Evolutionary conservation across 1,140 invertebrate species (phyloP).

Genomic region (Varroa destructor): DNA sequence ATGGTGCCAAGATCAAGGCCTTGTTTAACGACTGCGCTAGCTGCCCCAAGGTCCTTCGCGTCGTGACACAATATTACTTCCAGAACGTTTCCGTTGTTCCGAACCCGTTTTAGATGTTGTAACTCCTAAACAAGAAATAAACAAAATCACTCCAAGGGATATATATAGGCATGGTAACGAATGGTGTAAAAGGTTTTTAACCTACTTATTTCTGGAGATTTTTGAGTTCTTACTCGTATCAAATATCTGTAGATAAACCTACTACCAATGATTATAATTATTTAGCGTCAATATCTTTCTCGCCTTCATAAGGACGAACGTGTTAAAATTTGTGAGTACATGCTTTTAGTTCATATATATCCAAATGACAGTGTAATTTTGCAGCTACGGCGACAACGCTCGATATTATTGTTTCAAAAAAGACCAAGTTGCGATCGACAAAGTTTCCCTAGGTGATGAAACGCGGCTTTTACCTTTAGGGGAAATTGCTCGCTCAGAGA

Average conservation of each 20-base stretch:
- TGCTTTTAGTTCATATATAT: too few species aligned
- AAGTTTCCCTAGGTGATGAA: too few species aligned
- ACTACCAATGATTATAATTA: not conserved
- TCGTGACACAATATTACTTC: not conserved
- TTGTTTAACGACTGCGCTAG: not conserved
- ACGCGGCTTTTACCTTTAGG: not conserved
- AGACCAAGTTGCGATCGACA: too few species aligned
- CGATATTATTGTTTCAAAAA: too few species aligned
- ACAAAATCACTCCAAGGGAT: too few species aligned
- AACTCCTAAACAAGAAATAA: not conserved
- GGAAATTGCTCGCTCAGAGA: not conserved
- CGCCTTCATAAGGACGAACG: not conserved
- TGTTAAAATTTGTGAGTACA: too few species aligned
- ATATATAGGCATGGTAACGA: too few species aligned
- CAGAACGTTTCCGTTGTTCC: conserved; percentile 1
- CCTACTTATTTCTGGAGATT: not conserved
- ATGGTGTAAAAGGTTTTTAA: not conserved
- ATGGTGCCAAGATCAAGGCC: not conserved
- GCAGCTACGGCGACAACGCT: too few species aligned
- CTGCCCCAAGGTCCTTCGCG: not conserved
- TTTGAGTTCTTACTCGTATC: not conserved
- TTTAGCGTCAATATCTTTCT: not conserved
- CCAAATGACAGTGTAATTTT: too few species aligned
- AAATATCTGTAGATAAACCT: not conserved
- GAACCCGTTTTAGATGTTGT: conserved; percentile 14